Base-by-base conservation (phyloP, 1,140 invertebrate species). In the Drosophila baimaii region DNA sequence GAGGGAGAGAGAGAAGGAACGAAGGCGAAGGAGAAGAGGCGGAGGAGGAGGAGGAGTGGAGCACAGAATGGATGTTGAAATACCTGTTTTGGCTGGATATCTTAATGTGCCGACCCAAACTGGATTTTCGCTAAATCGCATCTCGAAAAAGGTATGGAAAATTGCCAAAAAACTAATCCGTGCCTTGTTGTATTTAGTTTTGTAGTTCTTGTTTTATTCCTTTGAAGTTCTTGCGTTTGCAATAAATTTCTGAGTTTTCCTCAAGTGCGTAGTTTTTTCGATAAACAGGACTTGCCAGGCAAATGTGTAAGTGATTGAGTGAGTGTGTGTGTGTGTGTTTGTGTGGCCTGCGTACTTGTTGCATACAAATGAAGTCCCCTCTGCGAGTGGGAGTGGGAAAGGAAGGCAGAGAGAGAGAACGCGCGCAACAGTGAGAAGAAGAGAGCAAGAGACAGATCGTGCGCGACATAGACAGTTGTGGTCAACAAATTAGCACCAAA, bases 41-140 rank as follows among this genome's bases (percentile, higher is more conserved):
- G 55, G 70, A 64, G 70, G 59, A 54, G 58, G 59, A 39, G 71
- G 71, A 63, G 71, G 31, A 57, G 64, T 56, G 59, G 59, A 57
- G 49, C 71, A 88, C 83, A 89, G 85, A 89, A 89, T 89, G 84
- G 84, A 89, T 89, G 84, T 89, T 75, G 91, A 92, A 91, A 91
- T 92, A 86, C 91, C 91, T 79, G 89, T 92, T 81, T 85, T 92
- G 66, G 79, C 91, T 79, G 91, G 91, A 81, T 91, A 82, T 85
- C 88, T 92, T 71, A 92, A 90, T 90, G 85, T 92, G 71, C 91
- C 91, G 79, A 91, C 88, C 68, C 90, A 91, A 90, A 90, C 91
- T 80, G 91, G 91, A 84, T 91, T 92, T 81, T 91, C 91, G 73
- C 77, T 91, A 74, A 91, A 91, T 80, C 88, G 91, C 66, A 92